Conservation (phyloP, 2,888 invertebrate species). For the Drosophila hawaiiensis region DNA sequence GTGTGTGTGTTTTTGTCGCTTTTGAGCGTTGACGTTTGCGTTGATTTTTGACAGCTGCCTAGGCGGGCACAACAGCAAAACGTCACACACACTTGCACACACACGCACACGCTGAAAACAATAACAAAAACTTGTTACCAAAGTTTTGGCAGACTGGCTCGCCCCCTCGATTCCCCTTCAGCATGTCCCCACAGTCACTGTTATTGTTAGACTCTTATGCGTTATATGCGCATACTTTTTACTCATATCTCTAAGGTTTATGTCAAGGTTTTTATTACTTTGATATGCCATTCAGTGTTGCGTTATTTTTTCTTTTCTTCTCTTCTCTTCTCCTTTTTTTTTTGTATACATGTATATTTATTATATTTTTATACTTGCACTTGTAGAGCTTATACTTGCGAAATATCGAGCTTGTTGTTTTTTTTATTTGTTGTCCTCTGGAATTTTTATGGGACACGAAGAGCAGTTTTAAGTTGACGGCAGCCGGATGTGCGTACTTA, state of each 20-base stretch:
- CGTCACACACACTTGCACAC: slow-evolving; percentile 38
- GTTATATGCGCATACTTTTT: slow-evolving; percentile 65
- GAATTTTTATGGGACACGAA: slow-evolving; percentile 51
- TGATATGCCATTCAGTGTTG: slow-evolving; percentile 46
- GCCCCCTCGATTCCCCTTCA: slow-evolving; percentile 5
- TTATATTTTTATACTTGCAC: slow-evolving; percentile 26
- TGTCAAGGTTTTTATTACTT: slow-evolving; percentile 73
- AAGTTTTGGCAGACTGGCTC: slow-evolving; percentile 73
- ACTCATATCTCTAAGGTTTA: slow-evolving; percentile 77
- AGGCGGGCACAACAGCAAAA: slow-evolving; percentile 61
- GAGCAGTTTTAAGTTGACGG: slow-evolving; percentile 72
- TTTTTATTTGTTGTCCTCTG: not conserved
- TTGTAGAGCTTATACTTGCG: slow-evolving; percentile 53
- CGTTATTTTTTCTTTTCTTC: slow-evolving; percentile 12
- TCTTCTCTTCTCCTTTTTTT: slow-evolving; percentile 1
- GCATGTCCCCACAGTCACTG: slow-evolving; percentile 28
- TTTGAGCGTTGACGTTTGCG: slow-evolving; percentile 75
- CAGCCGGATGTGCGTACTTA: slow-evolving; percentile 65
- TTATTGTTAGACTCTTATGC: slow-evolving; percentile 71
- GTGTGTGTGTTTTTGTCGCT: slow-evolving; percentile 51
- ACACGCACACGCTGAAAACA: slow-evolving; percentile 50
- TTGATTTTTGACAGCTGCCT: slow-evolving; percentile 81
- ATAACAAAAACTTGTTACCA: slow-evolving; percentile 77
- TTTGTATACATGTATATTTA: slow-evolving; percentile 1
- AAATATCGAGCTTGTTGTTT: slow-evolving; percentile 17